Base-by-base conservation (phyloP, 2,113 vertebrate species). In the Phalacrocorax pelagicus region DNA sequence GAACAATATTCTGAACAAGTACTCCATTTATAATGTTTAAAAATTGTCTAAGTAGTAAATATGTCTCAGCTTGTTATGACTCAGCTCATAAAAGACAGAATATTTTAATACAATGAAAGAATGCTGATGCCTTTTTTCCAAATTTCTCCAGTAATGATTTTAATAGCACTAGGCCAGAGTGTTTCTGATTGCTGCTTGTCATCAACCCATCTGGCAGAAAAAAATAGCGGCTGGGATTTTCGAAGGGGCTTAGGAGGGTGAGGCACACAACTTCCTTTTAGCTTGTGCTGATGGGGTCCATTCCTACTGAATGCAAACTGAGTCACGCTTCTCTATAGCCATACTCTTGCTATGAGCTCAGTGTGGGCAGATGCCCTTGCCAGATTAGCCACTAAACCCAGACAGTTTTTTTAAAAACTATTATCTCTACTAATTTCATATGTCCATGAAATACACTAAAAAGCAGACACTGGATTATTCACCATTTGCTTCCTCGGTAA, bases 131-230 rank as follows among this genome's bases (percentile, higher is more conserved):
- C 5, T 73, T 95, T 92, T 95, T 86, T 51, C 77, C 70, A 94
- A 70, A 85, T 94, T 95, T 92, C 70, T 83, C 22, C 81, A 88
- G 71, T 86, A 95, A 95, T 79, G n/a, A 87, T 94, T 95, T 95
- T 95, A 95, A 96, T 92, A 94, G 66, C 73, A 66, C 44, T 92
- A 90, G 83, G 77, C 42, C 81, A 80, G 62, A 94, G 51, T 73
- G 87, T 91, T 94, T 97, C 84, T 96, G 94, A 92, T 96, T 96
- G 81, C 66, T 90, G 13, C 69, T 97, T 97, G 87, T 95, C 92
- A 86, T 87, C 96, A 90, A 70, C 70, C 58, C 86, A 94, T 89
- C 81, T 91, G 77, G 77, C 42, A 94, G 91, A 88, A 81, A 66
- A 88, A 94, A 96, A 81, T 15, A 73, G 58, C 55, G 78, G n/a